phyloP scores from a whole-genome alignment of 2,888 invertebrate genomes.

The Charanyca ferruginea region DNA sequence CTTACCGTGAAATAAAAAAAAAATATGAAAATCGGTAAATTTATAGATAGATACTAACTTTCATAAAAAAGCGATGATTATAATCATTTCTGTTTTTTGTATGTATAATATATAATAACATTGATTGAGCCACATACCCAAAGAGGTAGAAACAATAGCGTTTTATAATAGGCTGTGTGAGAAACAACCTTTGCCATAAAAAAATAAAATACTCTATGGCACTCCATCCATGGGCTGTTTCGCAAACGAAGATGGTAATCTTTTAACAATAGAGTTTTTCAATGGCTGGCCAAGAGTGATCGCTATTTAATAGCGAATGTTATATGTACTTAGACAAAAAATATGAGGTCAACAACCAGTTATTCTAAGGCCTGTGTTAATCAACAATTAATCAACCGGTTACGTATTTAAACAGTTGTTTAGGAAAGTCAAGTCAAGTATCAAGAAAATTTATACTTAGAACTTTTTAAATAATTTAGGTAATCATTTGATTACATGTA shows the following conservation, averaged over 20 bases:
- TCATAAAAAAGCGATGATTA: neutral
- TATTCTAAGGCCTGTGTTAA: neutral
- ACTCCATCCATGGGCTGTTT: constrained; percentile 38
- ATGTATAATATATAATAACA: too few relatives aligned
- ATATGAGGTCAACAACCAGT: constrained; percentile 54
- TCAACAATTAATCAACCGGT: neutral
- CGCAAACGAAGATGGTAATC: constrained; percentile 54
- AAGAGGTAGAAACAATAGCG: constrained; percentile 36
- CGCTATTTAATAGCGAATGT: constrained; percentile 57
- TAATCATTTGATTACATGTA: too few relatives aligned
- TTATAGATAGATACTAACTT: too few relatives aligned
- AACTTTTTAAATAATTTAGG: too few relatives aligned
- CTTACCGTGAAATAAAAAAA: too few relatives aligned
- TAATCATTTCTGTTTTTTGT: neutral
- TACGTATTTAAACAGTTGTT: too few relatives aligned
- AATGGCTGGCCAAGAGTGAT: constrained; percentile 54
- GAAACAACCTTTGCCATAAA: constrained; percentile 33
- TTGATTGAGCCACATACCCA: constrained; percentile 19
- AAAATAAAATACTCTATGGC: constrained; percentile 40
- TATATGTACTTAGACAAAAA: constrained; percentile 55
- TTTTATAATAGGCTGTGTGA: constrained; percentile 27
- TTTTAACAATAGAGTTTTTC: constrained; percentile 54
- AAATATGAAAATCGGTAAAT: too few relatives aligned
- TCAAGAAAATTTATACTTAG: too few relatives aligned
- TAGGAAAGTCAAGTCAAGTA: too few relatives aligned